Evolutionary conservation across 2,888 invertebrate genomes (phyloP), one percentile per base, ranked within the genome.

Genomic region (Crioceris asparagi): DNA sequence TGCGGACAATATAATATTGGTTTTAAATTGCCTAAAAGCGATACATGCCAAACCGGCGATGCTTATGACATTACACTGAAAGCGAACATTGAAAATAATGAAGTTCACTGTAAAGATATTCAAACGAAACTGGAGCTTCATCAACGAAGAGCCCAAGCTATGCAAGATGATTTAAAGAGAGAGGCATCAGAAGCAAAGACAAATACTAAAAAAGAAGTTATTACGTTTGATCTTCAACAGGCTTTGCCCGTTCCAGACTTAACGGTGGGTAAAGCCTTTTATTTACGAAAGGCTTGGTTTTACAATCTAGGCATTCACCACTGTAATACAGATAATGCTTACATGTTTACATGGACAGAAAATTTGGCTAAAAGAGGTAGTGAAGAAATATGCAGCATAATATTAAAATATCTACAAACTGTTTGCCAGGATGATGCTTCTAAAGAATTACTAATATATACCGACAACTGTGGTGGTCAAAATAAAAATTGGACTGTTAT

Each of bases 241-340:
- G 46, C 45, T 23, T 29, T 51, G 2, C 48, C 47, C 11, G 32
- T 44, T 2, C 45, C 49, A 4, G 14, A 37, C n/a, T 32, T 47
- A 15, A 46, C 37, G 23, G 29, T 33, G 7, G 48, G 47, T 7
- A 27, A 36, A 14, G 45, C 47, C 3, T 50, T 51, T 43, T 50
- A 50, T 29, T 32, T 39, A 12, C 29, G 47, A 27, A 50, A 49
- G 35, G 35, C 38, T 17, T 48, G 48, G 50, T n/a, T 38, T 2
- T 51, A 51, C 27, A 49, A 51, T 29, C 35, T 51, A 2, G 48
- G 48, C 7, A 31, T 52, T 8, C 49, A 50, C 26, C 38, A 52
- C 25, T 47, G 47, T 35, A 40, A 17, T 2, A 43, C 15, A 32
- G 40, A 34, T 11, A 29, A 36, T 32, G 44, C 41, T 11, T 31